phyloP scores from a whole-genome alignment of 2,888 invertebrate species.

The Hecatera dysodea region DNA sequence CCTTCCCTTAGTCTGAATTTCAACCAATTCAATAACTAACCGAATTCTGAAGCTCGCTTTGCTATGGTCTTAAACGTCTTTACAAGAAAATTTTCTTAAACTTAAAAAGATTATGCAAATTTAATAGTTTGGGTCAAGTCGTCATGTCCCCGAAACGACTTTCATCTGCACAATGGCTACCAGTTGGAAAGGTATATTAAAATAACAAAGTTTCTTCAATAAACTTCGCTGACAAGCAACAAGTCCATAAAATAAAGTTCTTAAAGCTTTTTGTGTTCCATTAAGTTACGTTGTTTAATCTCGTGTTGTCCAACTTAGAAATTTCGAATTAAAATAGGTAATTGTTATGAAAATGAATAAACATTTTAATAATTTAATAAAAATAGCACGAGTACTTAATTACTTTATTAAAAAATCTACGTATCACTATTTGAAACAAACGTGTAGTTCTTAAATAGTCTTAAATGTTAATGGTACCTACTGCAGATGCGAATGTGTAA shows the following conservation, averaged over 20 bases:
- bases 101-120: slow-evolving; percentile 38
- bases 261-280: slow-evolving; percentile 23
- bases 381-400: too few relatives aligned
- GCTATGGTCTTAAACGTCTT: slow-evolving; percentile 4
- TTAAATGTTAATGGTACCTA: too few relatives aligned
- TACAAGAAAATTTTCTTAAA: not conserved
- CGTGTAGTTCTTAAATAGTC: too few relatives aligned
- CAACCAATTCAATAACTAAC: not conserved
- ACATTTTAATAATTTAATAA: not conserved
- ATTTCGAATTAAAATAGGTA: slow-evolving; percentile 4
- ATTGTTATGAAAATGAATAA: not conserved
- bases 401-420: too few relatives aligned
- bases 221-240: slow-evolving; percentile 50
- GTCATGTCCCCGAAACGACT: slow-evolving; percentile 28
- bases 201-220: slow-evolving; percentile 27
- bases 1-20: not conserved
- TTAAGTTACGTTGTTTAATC: slow-evolving; percentile 17
- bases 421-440: too few relatives aligned
- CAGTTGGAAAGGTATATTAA: slow-evolving; percentile 29
- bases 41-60: not conserved
- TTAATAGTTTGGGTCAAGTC: slow-evolving; percentile 47
- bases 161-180: slow-evolving; percentile 29
- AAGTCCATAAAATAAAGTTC: slow-evolving; percentile 42
- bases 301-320: not conserved
- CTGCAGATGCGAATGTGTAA: too few relatives aligned